Percentiles rank a stretch among this genome's conserved stretches.
Evolutionary conservation across 35 echinoderm and acorn worm species (phyloP).

Genomic region (Diadema setosum): DNA sequence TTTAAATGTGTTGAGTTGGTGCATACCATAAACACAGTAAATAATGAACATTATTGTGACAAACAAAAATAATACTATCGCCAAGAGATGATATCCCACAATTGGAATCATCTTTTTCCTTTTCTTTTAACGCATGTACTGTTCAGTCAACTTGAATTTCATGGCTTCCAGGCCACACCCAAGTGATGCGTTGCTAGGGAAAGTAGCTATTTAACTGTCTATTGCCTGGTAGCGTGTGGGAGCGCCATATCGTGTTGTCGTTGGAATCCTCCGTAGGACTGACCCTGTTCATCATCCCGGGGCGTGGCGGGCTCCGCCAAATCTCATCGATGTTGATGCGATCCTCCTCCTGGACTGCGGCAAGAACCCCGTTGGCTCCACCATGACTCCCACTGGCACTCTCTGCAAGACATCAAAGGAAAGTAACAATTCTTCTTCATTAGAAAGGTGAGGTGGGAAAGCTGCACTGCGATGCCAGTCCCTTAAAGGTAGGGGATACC

Average conservation of each 20-base stretch:
- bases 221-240: not conserved
- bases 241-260: slow-evolving; percentile 12
- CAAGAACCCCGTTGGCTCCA: not conserved
- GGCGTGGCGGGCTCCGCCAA: not conserved
- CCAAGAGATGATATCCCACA: not conserved
- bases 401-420: not conserved
- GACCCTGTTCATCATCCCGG: not conserved
- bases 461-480: too few relatives aligned
- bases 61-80: not conserved
- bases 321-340: slow-evolving; percentile 10
- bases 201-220: not conserved
- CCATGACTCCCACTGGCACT: not conserved
- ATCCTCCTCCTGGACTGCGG: not conserved
- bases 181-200: not conserved
- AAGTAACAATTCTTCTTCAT: too few relatives aligned
- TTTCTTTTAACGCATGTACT: not conserved
- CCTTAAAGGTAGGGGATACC: too few relatives aligned
- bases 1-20: too few relatives aligned
- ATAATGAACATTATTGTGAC: too few relatives aligned
- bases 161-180: not conserved
- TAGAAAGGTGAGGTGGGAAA: too few relatives aligned
- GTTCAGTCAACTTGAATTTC: not conserved
- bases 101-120: not conserved
- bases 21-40: too few relatives aligned
- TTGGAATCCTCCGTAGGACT: not conserved